Conservation (phyloP, 2,888 invertebrate species). For the Pheosia gnoma region DNA sequence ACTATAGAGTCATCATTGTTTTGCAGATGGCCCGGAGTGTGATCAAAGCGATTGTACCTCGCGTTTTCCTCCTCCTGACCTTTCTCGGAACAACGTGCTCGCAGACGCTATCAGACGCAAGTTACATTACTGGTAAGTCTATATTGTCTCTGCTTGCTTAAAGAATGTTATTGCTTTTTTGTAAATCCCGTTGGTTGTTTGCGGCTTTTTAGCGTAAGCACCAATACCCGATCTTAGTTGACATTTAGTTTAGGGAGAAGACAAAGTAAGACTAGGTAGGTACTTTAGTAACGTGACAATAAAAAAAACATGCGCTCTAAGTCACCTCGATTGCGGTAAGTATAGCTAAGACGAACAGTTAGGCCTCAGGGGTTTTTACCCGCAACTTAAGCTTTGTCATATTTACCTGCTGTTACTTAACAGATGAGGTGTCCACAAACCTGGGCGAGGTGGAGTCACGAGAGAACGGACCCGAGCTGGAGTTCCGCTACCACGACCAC, state of each 20-base stretch:
- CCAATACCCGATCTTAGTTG: no score
- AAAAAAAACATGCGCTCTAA: no score
- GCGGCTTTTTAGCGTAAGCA: no score
- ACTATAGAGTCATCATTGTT: conserved; percentile 12
- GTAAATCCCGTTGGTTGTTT: no score
- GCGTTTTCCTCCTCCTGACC: conserved; percentile 50
- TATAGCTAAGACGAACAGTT: no score
- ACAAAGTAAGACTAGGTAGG: no score
- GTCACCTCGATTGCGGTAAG: no score
- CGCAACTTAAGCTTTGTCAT: neutral
- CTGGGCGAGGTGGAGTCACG: conserved; percentile 68
- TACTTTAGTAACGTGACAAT: no score
- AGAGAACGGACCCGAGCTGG: conserved; percentile 77
- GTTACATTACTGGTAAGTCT: conserved; percentile 53
- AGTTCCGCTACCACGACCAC: conserved; percentile 95
- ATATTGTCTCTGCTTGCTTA: no score
- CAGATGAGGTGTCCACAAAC: conserved; percentile 60
- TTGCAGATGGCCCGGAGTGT: conserved; percentile 58
- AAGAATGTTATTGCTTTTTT: no score
- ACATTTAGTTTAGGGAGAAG: no score
- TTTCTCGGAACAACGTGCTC: conserved; percentile 49
- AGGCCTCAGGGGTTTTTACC: neutral
- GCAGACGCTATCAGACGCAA: conserved; percentile 56
- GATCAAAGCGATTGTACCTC: conserved; percentile 34
- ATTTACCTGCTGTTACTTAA: conserved; percentile 18